Percentiles rank a stretch among this genome's conserved stretches.
These are phyloP conservation scores for Nematolebias whitei DNA, from an alignment of 2,113 vertebrate genomes.

Conservation along the genomic window DNA sequence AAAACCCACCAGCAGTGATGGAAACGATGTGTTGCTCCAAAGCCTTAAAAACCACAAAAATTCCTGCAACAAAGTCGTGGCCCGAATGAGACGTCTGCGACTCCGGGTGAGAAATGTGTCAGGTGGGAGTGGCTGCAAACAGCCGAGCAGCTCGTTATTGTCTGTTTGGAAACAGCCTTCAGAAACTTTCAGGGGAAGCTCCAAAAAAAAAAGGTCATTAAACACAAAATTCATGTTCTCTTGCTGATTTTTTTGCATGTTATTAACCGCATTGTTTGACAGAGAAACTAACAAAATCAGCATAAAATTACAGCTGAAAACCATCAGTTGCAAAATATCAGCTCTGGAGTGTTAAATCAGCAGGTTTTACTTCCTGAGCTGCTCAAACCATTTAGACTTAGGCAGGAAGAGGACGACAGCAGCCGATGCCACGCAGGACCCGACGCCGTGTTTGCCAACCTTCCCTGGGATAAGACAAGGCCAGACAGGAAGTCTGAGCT, in stretches of 20 bases:
- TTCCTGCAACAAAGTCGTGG: slow-evolving; percentile 55
- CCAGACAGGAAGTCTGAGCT: slow-evolving; percentile 32
- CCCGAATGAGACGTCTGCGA: slow-evolving; percentile 46
- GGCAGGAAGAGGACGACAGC: slow-evolving; percentile 7
- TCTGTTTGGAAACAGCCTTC: slow-evolving; percentile 14
- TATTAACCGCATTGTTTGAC: not conserved
- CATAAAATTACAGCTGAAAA: not conserved
- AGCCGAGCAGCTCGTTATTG: slow-evolving; percentile 49
- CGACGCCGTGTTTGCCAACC: slow-evolving; percentile 29
- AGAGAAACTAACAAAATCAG: not conserved
- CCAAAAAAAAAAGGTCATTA: not conserved
- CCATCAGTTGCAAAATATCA: slow-evolving; percentile 9
- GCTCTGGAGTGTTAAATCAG: slow-evolving; percentile 21
- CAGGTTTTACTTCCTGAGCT: slow-evolving; percentile 30
- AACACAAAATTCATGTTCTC: not conserved
- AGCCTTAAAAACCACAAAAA: slow-evolving; percentile 61
- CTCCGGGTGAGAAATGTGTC: slow-evolving; percentile 53
- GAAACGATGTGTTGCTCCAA: slow-evolving; percentile 65
- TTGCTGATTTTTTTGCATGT: not conserved
- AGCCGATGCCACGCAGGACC: slow-evolving; percentile 14
- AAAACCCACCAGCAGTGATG: slow-evolving; percentile 51
- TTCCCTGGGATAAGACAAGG: slow-evolving; percentile 30
- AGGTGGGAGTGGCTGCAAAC: slow-evolving; percentile 42
- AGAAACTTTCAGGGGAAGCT: not conserved
- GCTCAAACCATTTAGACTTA: not conserved